Evolutionary conservation across 2,797 vertebrate genomes (phyloP).

Genomic region (Catostomus latipinnis): DNA sequence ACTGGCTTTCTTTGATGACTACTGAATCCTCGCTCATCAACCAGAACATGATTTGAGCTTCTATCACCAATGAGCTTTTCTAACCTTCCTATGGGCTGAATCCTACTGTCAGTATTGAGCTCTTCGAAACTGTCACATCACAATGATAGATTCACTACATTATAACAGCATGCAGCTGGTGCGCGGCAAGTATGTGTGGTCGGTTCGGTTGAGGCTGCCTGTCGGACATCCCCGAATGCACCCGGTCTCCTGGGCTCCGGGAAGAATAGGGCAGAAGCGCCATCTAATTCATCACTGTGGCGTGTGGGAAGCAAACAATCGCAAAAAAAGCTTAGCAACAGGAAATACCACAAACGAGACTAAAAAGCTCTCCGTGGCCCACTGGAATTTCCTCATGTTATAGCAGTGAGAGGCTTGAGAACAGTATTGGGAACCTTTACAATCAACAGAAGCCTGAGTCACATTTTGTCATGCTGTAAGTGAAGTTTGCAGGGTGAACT

Average conservation of each 20-base stretch:
- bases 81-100: constrained; percentile 60
- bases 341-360: constrained; percentile 70
- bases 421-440: constrained; percentile 8
- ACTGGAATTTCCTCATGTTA: constrained; percentile 68
- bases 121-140: constrained; percentile 28
- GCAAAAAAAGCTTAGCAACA: constrained; percentile 63
- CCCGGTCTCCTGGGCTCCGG: constrained; percentile 73
- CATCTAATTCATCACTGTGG: constrained; percentile 78
- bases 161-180: constrained; percentile 61
- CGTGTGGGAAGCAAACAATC: constrained; percentile 74
- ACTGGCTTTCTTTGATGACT: constrained; percentile 16
- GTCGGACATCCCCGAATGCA: constrained; percentile 39
- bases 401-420: constrained; percentile 54
- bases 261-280: constrained; percentile 74
- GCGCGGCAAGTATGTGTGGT: constrained; percentile 48
- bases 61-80: constrained; percentile 18
- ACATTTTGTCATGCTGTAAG: constrained; percentile 1
- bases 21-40: constrained; percentile 21
- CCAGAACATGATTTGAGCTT: constrained; percentile 26
- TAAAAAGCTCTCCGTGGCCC: constrained; percentile 71
- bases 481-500: not conserved
- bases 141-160: constrained; percentile 78
- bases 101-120: constrained; percentile 3
- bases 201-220: constrained; percentile 10
- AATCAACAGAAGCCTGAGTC: constrained; percentile 9